phyloP scores from a whole-genome alignment of 2,113 vertebrate species.

The Microtus richardsoni region DNA sequence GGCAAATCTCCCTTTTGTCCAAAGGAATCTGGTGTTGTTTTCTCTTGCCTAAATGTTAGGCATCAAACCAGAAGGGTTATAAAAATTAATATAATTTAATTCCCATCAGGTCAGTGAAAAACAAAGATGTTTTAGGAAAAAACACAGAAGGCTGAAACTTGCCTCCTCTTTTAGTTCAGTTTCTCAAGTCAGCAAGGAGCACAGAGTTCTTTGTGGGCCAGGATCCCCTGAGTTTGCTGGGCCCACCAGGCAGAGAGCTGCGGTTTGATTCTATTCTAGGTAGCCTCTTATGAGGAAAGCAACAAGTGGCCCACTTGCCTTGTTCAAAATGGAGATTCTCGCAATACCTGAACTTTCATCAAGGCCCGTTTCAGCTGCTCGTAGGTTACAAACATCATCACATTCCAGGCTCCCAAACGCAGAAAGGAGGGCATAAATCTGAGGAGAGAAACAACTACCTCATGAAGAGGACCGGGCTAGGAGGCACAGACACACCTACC shows the following conservation, averaged over 20 bases:
- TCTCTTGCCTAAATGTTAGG: conserved; percentile 77
- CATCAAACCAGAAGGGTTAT: conserved; percentile 30
- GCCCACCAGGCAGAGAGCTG: background rate
- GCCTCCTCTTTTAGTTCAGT: conserved; percentile 5
- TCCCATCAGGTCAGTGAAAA: conserved; percentile 40
- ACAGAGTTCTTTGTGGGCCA: background rate
- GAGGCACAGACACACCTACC: too few relatives aligned
- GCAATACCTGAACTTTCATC: conserved; percentile 84
- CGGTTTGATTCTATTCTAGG: background rate
- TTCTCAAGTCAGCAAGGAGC: conserved; percentile 45
- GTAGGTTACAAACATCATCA: conserved; percentile 97
- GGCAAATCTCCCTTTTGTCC: conserved; percentile 44
- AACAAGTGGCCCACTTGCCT: background rate
- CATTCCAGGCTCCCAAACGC: conserved; percentile 95
- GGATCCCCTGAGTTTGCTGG: background rate
- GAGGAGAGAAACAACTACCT: conserved; percentile 25
- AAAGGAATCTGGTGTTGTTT: conserved; percentile 33
- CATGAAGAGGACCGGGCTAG: background rate
- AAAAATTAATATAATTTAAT: conserved; percentile 85
- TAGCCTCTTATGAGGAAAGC: background rate
- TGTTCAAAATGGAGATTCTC: conserved; percentile 86
- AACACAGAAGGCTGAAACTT: conserved; percentile 23
- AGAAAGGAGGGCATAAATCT: conserved; percentile 97
- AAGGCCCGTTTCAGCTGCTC: conserved; percentile 94
- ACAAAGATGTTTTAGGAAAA: conserved; percentile 28